phyloP scores from a whole-genome alignment of 1,140 invertebrate species.

The Drosophila melanogaster region DNA sequence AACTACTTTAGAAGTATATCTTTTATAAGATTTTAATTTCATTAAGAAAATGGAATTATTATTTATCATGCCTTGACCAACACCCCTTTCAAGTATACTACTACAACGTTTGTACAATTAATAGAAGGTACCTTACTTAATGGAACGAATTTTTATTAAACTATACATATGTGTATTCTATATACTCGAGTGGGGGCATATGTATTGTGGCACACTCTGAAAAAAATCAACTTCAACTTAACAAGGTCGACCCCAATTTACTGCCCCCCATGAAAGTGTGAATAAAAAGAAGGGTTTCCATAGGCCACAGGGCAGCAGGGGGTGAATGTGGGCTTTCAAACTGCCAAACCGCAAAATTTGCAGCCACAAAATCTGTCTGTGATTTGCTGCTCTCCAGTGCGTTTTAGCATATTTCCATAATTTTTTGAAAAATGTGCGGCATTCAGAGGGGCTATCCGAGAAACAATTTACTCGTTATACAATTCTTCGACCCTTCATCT shows the following conservation, averaged over 20 bases:
- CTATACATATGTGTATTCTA: background rate
- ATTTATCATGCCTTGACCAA: background rate
- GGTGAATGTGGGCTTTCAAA: conserved; percentile 7
- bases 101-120: background rate
- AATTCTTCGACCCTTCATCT: conserved; percentile 11
- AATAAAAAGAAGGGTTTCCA: conserved; percentile 5
- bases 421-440: conserved; percentile 43
- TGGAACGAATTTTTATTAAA: background rate
- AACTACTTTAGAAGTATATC: background rate
- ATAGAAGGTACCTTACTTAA: background rate
- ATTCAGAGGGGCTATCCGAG: conserved; percentile 6
- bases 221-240: conserved; percentile 22
- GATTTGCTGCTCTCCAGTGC: conserved; percentile 15
- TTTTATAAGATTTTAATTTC: conserved; percentile 18
- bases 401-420: conserved; percentile 65
- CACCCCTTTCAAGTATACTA: background rate
- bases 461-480: conserved; percentile 52
- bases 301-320: background rate
- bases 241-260: conserved; percentile 30
- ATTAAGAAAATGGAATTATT: conserved; percentile 9
- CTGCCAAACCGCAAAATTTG: conserved; percentile 24
- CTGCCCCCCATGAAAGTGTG: conserved; percentile 11
- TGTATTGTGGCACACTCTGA: background rate
- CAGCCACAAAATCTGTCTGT: conserved; percentile 21
- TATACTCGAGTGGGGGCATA: background rate